Conservation (phyloP, 2,888 invertebrate species). For the Drosophila prolongata region DNA sequence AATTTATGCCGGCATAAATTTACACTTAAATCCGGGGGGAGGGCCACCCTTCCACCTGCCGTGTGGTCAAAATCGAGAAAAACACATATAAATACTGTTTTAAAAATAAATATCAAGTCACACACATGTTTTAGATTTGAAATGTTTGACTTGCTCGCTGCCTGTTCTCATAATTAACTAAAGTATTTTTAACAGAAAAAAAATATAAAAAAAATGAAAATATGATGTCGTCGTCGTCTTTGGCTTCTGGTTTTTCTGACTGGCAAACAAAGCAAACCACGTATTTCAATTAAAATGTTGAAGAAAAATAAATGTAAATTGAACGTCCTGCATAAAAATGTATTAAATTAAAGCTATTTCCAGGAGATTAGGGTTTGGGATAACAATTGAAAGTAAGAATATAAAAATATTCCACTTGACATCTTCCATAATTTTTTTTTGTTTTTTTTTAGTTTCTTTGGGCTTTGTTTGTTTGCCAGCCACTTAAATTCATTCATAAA, state of each 20-base stretch:
- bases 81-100: constrained; percentile 25
- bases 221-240: constrained; percentile 22
- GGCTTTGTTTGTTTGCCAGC: constrained; percentile 33
- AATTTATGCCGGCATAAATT: constrained; percentile 59
- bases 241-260: background rate
- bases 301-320: background rate
- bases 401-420: background rate
- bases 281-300: constrained; percentile 66
- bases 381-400: no score
- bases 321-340: background rate
- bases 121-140: constrained; percentile 77
- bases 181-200: constrained; percentile 71
- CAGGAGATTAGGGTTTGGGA: background rate
- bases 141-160: constrained; percentile 47
- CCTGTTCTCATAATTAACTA: constrained; percentile 75
- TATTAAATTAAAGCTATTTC: no score
- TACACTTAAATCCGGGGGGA: constrained; percentile 31
- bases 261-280: constrained; percentile 46
- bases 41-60: constrained; percentile 16
- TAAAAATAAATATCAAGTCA: constrained; percentile 77
- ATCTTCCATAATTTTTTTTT: background rate
- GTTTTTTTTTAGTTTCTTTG: background rate
- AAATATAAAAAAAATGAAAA: constrained; percentile 24
- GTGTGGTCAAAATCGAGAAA: background rate
- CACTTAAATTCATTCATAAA: constrained; percentile 69